Evolutionary conservation across 1,140 invertebrate species (phyloP), one percentile per base, ranked within the genome.

Genomic region (Platorchestia sp.): DNA sequence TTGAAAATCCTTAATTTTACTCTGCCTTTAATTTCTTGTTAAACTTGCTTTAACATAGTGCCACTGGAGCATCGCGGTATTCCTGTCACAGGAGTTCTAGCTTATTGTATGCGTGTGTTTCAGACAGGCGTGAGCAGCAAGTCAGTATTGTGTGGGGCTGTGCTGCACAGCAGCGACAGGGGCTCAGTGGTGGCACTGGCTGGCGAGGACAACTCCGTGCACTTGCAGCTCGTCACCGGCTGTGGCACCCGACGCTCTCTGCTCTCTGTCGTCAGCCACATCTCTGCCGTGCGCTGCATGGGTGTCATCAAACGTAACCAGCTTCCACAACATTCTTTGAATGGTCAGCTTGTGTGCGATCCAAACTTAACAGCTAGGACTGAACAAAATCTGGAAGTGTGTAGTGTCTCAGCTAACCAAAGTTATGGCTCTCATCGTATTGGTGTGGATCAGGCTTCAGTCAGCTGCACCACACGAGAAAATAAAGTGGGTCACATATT

Each of bases 81-180:
- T n/a, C n/a, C n/a, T n/a, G n/a, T n/a, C n/a, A n/a, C n/a, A n/a
- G n/a, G n/a, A n/a, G n/a, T n/a, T n/a, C n/a, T n/a, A n/a, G n/a
- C n/a, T n/a, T n/a, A n/a, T n/a, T n/a, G n/a, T n/a, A n/a, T n/a
- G 10, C 14, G 10, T 27, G 36, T 36, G 36, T 44, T 45, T 40
- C 91, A 93, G 91, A 44, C 44, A 16, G 91, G 91, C 43, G 45
- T 93, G 43, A 93, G 91, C 45, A 45, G 91, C 91, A 93, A 93
- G 40, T 10, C 91, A 6, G 36, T 45, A 44, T 44, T 93, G 91
- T 93, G 91, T 44, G 91, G 91, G 3, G 19, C 91, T 36, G 44
- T 93, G 91, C 7, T 93, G 91, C 43, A 45, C 91, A 93, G 91
- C 45, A 44, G 43, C 40, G 41, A 7, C 45, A 44, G 43, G 41